Base-by-base conservation (phyloP, 92 coral and sea anemone genomes). In the Heliopora coerulea region DNA sequence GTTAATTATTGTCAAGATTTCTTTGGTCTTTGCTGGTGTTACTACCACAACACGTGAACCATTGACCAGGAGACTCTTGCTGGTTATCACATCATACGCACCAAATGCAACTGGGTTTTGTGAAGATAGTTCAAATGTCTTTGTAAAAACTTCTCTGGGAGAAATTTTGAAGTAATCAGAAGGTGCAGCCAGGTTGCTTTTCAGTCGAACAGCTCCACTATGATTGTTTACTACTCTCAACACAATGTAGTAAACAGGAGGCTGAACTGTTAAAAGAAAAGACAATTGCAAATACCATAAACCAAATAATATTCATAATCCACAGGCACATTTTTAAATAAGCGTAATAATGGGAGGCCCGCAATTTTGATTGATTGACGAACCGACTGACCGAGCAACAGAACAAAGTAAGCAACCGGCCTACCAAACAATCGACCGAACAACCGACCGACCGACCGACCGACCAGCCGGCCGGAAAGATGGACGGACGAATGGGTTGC, bases 141-240 rank as follows among this genome's bases (percentile, higher is more conserved):
- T 70, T 7, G 20, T 54, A 56, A 70, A 54, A 14, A 34, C 3
- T 29, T n/a, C 17, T 29, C 77, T 63, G 31, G 63, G 28, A 15
- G 31, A 30, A 32, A 70, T 41, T 54, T 70, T 70, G 50, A 70
- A 70, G 27, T 31, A 29, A 10, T 4, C 12, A 18, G 56, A 26
- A 11, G 77, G 77, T 23, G 75, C 29, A 11, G 75, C 56, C 52
- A 70, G 63, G 35, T 70, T 26, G 20, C 29, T 70, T 41, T 70
- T 70, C 77, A 70, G 58, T 30, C 63, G 49, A 70, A 70, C 35
- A 50, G 77, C 44, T 54, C 77, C 49, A 26, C 49, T 30, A 70
- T 70, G 54, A 8, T 58, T 52, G 50, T 70, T 70, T 15, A 31
- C 49, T 2, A 54, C 77, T 8, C 1, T 52, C 49, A 70, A 12